Evolutionary conservation across 2,113 vertebrate genomes (phyloP), one percentile per base, ranked within the genome.

Genomic region (Oreochromis aureus): DNA sequence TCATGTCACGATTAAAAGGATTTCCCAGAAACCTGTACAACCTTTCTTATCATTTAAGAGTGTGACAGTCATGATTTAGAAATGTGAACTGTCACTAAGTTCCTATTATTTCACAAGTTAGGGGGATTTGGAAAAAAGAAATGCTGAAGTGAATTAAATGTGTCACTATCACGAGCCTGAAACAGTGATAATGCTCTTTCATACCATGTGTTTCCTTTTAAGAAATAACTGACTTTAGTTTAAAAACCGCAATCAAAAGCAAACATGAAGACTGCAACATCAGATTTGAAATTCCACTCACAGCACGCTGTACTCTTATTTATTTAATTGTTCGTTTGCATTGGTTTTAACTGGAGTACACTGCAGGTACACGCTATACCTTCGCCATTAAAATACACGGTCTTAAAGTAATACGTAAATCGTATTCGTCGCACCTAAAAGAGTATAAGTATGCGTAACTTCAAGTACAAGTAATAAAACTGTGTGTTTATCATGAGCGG

Each of bases 21-120:
- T 51, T 85, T 44, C 27, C 24, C 24, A 78, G 11, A 4, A 30
- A 63, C 41, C 30, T 18, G 69, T 30, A 66, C 44, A 78, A 39
- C 16, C 34, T 51, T 44, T 83, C 69, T 32, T 79, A 54, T 91
- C 34, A 86, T 54, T 83, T 85, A 82, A 80, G 34, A 59, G 9
- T 51, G 87, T 81, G 85, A 91, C 86, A 86, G 85, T 71, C 55
- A 44, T 85, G 84, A 84, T 66, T 22, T 10, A 32, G 61, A 54
- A 87, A 82, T 91, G 92, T 85, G 87, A 94, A 92, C 58, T 86
- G 80, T 85, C 61, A 88, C 56, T 81, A 81, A n/a, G 18, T 41
- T 81, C 55, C 19, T 61, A 84, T 93, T 93, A 87, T 92, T 78
- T 69, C 30, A 80, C 53, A 85, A 55, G 86, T 86, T 32, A 80